phyloP scores from a whole-genome alignment of 2,888 invertebrate genomes.

The Drosophila phalerata region DNA sequence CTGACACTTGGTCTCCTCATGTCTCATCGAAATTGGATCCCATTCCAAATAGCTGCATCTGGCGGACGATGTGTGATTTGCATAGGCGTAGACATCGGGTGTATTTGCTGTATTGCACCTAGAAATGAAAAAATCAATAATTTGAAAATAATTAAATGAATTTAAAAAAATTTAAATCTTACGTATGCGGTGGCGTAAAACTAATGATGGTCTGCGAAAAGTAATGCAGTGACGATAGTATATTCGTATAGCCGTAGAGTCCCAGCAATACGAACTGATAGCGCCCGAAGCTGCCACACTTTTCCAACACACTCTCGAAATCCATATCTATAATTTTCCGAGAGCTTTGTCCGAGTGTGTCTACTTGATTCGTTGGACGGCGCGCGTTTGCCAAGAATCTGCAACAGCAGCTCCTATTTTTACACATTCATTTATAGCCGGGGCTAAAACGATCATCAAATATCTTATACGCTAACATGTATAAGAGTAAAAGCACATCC shows the following conservation, averaged over 20 bases:
- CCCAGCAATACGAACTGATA: slow-evolving; percentile 86
- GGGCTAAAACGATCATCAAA: background rate
- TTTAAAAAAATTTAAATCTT: slow-evolving; percentile 24
- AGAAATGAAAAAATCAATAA: background rate
- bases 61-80: background rate
- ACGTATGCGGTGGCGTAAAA: slow-evolving; percentile 86
- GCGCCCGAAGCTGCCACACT: slow-evolving; percentile 87
- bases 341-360: slow-evolving; percentile 6
- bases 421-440: background rate
- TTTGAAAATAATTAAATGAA: background rate
- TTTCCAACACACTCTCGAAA: slow-evolving; percentile 86
- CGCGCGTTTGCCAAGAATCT: slow-evolving; percentile 30
- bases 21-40: slow-evolving; percentile 34
- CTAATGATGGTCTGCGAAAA: slow-evolving; percentile 88
- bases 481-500: slow-evolving; percentile 1
- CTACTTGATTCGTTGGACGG: slow-evolving; percentile 30
- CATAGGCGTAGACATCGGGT: slow-evolving; percentile 6
- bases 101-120: slow-evolving; percentile 76
- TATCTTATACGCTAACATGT: slow-evolving; percentile 2
- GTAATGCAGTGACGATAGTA: slow-evolving; percentile 87
- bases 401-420: slow-evolving; percentile 21
- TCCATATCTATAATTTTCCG: slow-evolving; percentile 77
- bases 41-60: slow-evolving; percentile 36
- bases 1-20: slow-evolving; percentile 77
- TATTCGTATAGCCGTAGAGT: slow-evolving; percentile 86